Conservation (phyloP, 2,797 vertebrate species). For the Pagetopsis macropterus region DNA sequence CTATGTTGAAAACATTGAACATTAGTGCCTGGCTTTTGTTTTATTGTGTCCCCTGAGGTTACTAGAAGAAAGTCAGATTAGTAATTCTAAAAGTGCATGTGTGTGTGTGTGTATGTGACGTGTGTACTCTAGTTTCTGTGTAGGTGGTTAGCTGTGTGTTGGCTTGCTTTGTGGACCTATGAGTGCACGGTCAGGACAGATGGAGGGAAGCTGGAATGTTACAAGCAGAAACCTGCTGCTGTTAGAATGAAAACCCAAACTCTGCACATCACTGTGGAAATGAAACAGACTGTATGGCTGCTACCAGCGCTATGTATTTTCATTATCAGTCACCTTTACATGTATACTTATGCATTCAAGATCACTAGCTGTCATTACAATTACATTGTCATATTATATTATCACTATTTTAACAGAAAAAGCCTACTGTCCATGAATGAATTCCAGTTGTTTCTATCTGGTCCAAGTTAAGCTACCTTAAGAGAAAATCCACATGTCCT, state of each 20-base stretch:
- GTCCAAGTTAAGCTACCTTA: neutral
- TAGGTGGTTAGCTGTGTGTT: neutral
- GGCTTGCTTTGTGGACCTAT: neutral
- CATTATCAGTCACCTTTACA: neutral
- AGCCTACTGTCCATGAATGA: neutral
- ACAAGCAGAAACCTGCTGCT: slow-evolving; percentile 39
- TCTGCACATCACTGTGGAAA: neutral
- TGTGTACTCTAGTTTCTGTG: neutral
- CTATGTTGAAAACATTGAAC: neutral
- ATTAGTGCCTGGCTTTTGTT: neutral
- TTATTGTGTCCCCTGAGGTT: neutral
- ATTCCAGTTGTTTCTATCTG: neutral
- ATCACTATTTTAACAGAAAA: neutral
- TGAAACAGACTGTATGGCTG: neutral
- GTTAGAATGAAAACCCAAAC: neutral
- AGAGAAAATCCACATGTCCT: neutral
- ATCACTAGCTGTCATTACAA: neutral
- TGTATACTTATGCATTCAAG: neutral
- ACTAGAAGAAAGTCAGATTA: neutral
- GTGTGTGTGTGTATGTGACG: neutral
- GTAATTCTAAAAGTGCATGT: neutral
- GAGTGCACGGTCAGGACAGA: neutral
- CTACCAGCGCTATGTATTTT: neutral
- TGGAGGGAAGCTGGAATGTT: slow-evolving; percentile 26
- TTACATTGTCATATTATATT: neutral